Base-by-base conservation (phyloP, 2,797 vertebrate genomes). In the Carapus acus region DNA sequence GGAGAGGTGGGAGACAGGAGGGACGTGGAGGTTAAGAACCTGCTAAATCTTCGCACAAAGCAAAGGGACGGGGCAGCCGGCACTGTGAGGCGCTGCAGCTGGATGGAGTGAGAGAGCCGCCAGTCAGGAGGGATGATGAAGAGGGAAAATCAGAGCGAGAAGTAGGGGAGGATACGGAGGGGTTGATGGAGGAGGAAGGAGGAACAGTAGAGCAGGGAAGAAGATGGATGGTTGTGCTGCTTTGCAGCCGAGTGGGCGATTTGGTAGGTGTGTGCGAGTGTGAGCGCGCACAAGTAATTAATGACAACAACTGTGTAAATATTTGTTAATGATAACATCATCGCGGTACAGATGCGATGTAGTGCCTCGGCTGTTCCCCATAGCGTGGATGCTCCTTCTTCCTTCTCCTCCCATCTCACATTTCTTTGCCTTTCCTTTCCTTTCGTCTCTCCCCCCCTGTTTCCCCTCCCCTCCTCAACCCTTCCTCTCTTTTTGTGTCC, bases 241-340 rank as follows among this genome's bases (percentile, higher is more conserved):
- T 20, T 56, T 48, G 33, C 41, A 41, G 46, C n/a, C 19, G 41
- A 33, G 20, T 21, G 16, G 22, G 23, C 39, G 29, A 20, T 20
- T 31, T 24, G 53, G 6, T 15, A 15, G 13, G 44, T 45, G n/a
- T 49, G 42, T 24, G 18, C 43, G 41, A 5, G 8, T 29, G 18
- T 47, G 41, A 5, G 8, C 27, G 15, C 43, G 8, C 24, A 29
- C 31, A 29, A 44, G 58, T 76, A 73, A 74, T 70, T 71, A 71
- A 74, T 49, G 64, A 54, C 66, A 54, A 63, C 66, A 57, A 63
- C 45, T 62, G 60, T 77, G 74, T 67, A 77, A 79, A 80, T 83
- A 77, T 78, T 76, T 71, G 62, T 67, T 56, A 48, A 68, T 43
- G 38, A 46, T 54, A 65, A 49, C 38, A 61, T 47, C 44, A 61